Evolutionary conservation across 2,113 vertebrate genomes (phyloP).

Genomic region (Aspidoscelis tigris): DNA sequence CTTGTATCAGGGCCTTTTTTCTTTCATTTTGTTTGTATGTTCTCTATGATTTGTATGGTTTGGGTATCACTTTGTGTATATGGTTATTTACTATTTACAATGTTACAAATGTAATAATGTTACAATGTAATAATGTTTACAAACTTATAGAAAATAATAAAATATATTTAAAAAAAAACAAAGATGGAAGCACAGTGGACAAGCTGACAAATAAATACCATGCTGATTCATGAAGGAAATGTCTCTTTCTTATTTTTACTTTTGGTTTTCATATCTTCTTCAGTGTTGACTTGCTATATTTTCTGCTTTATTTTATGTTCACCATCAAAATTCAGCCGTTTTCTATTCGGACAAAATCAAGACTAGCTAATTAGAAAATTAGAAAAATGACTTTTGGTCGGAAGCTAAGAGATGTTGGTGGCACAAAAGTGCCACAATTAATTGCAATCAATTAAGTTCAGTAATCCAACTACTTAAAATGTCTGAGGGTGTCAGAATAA

Average conservation of each 20-base stretch:
- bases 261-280: not conserved
- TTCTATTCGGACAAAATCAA: not conserved
- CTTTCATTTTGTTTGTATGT: too few species aligned
- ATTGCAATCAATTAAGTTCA: slow-evolving; percentile 7
- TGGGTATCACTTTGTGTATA: too few species aligned
- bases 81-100: too few species aligned
- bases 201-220: too few species aligned
- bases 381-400: not conserved
- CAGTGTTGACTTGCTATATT: not conserved
- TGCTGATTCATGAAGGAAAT: not conserved
- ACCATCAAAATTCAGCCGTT: not conserved
- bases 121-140: too few species aligned
- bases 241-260: not conserved
- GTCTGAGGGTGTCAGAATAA: not conserved
- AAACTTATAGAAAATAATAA: too few species aligned
- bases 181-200: too few species aligned
- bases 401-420: not conserved
- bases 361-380: not conserved
- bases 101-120: too few species aligned
- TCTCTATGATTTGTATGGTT: too few species aligned
- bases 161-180: too few species aligned
- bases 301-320: not conserved
- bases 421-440: not conserved
- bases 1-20: too few species aligned
- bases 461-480: slow-evolving; percentile 8